Evolutionary conservation across 2,113 vertebrate genomes (phyloP).

Genomic region (Saccopteryx bilineata): DNA sequence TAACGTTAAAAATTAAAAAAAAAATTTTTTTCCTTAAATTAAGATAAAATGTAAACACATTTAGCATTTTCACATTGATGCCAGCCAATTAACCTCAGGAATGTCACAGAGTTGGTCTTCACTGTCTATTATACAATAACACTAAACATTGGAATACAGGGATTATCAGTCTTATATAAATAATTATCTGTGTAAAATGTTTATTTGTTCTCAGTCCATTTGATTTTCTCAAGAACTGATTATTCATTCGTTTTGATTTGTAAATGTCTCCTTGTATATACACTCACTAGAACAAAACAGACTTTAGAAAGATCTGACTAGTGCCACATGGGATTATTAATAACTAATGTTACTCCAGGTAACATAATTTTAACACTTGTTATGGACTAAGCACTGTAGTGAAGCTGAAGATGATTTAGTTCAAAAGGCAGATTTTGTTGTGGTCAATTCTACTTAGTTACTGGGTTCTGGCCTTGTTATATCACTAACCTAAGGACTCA

Average conservation of each 20-base stretch:
- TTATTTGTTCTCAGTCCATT: not conserved
- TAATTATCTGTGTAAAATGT: not conserved
- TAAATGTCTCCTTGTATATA: not conserved
- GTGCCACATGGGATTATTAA: not conserved
- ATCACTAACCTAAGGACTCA: not conserved
- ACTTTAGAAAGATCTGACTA: not conserved
- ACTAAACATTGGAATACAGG: not conserved
- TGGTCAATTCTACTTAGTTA: not conserved
- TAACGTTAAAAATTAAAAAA: no score
- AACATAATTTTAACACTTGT: conserved; percentile 2
- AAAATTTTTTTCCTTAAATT: conserved; percentile 41
- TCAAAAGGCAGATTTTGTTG: conserved; percentile 5
- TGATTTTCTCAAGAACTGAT: not conserved
- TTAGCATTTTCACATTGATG: not conserved
- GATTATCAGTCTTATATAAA: not conserved
- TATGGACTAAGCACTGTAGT: not conserved
- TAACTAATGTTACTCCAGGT: not conserved
- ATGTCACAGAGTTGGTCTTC: not conserved
- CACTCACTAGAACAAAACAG: not conserved
- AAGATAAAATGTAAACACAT: not conserved
- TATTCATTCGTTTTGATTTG: not conserved
- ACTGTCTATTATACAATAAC: not conserved
- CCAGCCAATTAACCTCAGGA: not conserved
- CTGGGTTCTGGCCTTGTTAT: not conserved
- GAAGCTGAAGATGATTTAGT: not conserved